Conservation (phyloP, 1,140 invertebrate genomes). For the Aphaenogaster rudis region DNA sequence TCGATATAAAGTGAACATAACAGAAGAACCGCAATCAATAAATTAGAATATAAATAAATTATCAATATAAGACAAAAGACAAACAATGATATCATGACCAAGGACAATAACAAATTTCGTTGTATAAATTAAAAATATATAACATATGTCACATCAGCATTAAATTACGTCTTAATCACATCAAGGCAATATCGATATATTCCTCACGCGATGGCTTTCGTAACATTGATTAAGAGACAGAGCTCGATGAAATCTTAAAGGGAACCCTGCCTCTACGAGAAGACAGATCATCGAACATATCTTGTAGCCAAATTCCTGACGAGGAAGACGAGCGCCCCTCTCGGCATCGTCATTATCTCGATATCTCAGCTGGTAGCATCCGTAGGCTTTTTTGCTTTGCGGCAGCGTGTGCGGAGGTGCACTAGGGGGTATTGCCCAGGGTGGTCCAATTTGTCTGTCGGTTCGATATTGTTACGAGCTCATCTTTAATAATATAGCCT, state of each 20-base stretch:
- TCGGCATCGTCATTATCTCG: conserved; percentile 79
- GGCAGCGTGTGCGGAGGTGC: conserved; percentile 71
- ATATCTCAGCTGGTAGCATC: conserved; percentile 79
- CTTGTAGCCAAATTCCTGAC: conserved; percentile 71
- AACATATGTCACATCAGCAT: too few species aligned
- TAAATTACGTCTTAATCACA: conserved; percentile 29
- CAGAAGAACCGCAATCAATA: too few species aligned
- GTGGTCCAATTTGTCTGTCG: conserved; percentile 87
- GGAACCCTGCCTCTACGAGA: conserved; percentile 18
- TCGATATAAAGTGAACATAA: too few species aligned
- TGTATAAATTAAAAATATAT: too few species aligned
- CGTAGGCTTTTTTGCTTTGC: conserved; percentile 73
- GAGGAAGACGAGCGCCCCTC: conserved; percentile 56
- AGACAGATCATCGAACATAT: conserved; percentile 49
- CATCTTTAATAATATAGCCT: conserved; percentile 85
- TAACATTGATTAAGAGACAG: conserved; percentile 48
- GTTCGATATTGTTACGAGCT: conserved; percentile 86
- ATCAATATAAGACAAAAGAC: too few species aligned
- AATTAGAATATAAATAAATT: too few species aligned
- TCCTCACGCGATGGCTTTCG: conserved; percentile 3
- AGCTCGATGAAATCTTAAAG: conserved; percentile 58
- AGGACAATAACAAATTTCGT: too few species aligned
- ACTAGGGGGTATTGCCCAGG: conserved; percentile 80
- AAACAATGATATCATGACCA: too few species aligned
- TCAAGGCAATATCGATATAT: conserved; percentile 3